Conservation (phyloP, 2,888 invertebrate species). For the Myathropa florea region DNA sequence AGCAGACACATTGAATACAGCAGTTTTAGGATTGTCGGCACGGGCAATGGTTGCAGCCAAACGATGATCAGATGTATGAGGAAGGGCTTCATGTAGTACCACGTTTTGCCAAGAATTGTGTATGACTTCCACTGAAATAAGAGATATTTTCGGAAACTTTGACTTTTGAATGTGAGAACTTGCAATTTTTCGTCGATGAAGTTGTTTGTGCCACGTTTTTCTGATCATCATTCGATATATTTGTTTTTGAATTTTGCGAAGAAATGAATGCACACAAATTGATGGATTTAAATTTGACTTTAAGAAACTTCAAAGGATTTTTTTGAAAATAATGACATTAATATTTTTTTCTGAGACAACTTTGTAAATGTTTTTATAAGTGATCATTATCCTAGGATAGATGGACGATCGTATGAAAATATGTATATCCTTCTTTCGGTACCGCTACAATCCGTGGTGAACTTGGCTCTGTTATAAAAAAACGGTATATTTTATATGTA, state of each 20-base stretch:
- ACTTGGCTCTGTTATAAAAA: too few species aligned
- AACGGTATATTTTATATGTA: too few species aligned
- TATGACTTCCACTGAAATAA: conserved; percentile 41
- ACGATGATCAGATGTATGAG: conserved; percentile 31
- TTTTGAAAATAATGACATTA: too few species aligned
- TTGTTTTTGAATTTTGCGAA: background rate
- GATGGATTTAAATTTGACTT: background rate
- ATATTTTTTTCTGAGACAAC: too few species aligned
- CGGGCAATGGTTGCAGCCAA: conserved; percentile 40
- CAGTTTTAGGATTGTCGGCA: conserved; percentile 48
- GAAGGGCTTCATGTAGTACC: conserved; percentile 54
- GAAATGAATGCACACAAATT: background rate
- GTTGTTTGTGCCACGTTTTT: conserved; percentile 51
- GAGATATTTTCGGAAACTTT: background rate
- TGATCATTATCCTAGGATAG: too few species aligned
- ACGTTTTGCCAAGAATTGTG: conserved; percentile 1
- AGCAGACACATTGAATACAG: conserved; percentile 26
- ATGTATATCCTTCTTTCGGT: too few species aligned
- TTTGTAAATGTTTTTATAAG: too few species aligned
- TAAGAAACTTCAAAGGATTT: background rate
- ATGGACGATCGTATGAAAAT: too few species aligned
- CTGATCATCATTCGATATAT: conserved; percentile 27
- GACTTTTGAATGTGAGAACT: background rate
- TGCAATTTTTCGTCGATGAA: conserved; percentile 60
- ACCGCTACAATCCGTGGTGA: too few species aligned